Percentiles rank a stretch among this genome's conserved stretches.
These are phyloP conservation scores for Cheracebus regulus DNA, from an alignment of 2,797 vertebrate species.

Conservation along the genomic window DNA sequence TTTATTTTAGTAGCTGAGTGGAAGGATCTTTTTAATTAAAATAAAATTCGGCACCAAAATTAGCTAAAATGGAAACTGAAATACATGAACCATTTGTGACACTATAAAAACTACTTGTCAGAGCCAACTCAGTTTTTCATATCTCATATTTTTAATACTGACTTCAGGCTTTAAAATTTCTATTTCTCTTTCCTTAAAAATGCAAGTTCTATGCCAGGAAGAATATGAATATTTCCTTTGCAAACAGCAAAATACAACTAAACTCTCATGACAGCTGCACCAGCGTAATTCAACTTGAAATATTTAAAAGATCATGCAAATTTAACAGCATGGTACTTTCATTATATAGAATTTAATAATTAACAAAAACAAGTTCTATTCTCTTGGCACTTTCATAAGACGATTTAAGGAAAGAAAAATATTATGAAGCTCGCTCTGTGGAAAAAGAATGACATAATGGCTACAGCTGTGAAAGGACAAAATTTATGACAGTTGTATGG, in stretches of 20 bases:
- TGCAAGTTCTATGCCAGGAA: background rate
- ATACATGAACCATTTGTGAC: background rate
- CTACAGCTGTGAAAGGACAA: background rate
- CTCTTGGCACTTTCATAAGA: constrained; percentile 13
- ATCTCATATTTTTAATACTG: background rate
- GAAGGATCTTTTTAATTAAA: constrained; percentile 45
- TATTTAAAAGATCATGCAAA: constrained; percentile 43
- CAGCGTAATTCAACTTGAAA: background rate
- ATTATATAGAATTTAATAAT: constrained; percentile 43
- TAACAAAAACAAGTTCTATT: constrained; percentile 24
- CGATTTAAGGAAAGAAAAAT: constrained; percentile 38
- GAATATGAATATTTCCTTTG: constrained; percentile 25
- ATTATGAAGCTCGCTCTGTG: background rate
- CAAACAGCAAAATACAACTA: background rate
- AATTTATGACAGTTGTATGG: background rate
- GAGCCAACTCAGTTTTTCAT: background rate
- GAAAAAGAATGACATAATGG: background rate
- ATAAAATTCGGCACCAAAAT: constrained; percentile 38
- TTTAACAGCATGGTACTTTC: constrained; percentile 45
- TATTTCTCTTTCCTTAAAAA: background rate
- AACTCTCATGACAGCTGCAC: background rate
- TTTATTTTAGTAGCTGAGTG: constrained; percentile 43
- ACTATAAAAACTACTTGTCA: constrained; percentile 5
- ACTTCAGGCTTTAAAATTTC: background rate
- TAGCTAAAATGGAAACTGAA: constrained; percentile 33